Evolutionary conservation across 1,140 invertebrate species (phyloP).

Genomic region (Wasmannia auropunctata): DNA sequence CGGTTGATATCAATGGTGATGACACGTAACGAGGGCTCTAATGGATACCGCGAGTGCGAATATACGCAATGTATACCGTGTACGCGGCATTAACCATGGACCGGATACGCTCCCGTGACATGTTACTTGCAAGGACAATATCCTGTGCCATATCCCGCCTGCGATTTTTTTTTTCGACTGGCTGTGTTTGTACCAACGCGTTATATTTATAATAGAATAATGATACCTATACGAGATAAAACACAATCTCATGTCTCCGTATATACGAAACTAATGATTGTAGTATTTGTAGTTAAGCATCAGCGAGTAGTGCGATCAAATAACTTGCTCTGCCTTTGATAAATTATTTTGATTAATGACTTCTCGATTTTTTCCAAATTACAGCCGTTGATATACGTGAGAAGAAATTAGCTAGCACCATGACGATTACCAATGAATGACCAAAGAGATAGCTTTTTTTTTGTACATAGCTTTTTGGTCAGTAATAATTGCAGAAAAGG

Average conservation of each 20-base stretch:
- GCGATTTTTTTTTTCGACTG: conserved; percentile 12
- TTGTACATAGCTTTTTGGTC: neutral
- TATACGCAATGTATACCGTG: conserved; percentile 45
- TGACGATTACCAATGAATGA: neutral
- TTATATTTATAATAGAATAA: conserved; percentile 34
- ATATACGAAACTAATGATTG: conserved; percentile 19
- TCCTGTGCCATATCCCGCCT: neutral
- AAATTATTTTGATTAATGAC: conserved; percentile 50
- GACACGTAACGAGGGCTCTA: conserved; percentile 80
- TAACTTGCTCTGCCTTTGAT: conserved; percentile 5
- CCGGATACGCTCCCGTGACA: conserved; percentile 1
- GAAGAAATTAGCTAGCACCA: neutral
- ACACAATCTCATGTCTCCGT: neutral
- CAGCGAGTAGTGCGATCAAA: neutral
- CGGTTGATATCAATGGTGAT: conserved; percentile 74
- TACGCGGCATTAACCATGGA: conserved; percentile 25
- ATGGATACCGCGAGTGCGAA: conserved; percentile 73
- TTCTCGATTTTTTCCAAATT: neutral
- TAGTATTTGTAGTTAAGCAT: neutral
- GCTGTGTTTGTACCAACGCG: neutral
- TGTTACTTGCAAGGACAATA: neutral
- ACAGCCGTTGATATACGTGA: neutral
- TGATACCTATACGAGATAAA: conserved; percentile 27
- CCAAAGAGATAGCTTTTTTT: neutral
- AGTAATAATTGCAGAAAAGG: conserved; percentile 25